Evolutionary conservation across 2,797 vertebrate species (phyloP), one percentile per base, ranked within the genome.

Genomic region (Danio tinwini): DNA sequence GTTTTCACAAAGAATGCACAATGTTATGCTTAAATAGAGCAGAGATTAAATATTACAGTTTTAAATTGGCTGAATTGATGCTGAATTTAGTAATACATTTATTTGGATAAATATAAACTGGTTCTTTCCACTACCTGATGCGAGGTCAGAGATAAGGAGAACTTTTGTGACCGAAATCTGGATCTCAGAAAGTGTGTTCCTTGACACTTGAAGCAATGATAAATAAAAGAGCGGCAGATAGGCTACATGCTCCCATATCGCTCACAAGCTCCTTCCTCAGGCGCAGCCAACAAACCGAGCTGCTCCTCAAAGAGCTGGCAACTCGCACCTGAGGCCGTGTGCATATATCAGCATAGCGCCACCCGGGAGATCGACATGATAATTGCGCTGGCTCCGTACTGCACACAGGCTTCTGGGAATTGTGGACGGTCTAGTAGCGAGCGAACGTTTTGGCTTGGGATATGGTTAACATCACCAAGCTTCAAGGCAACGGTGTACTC

Each of bases 301-400:
- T 91, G 91, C 94, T 95, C 93, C 91, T 81, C 90, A 86, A 94
- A 94, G 94, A 93, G 90, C 76, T 86, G 88, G 91, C 92, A 95
- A 96, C 95, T 94, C 92, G 91, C 93, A 92, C 93, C 91, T 91
- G 90, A 91, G 93, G 95, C 92, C 92, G 91, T 90, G 91, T 89
- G 88, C 92, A 93, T 94, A 92, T 95, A 83, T 76, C 82, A 83
- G 79, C 68, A 69, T 68, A 55, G 59, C 52, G 61, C 83, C 94
- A 94, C 94, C 92, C 90, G 95, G 95, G 95, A 96, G 96, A 96
- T 96, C 96, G 96, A 97, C 96, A 97, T 97, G 96, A 96, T 98
- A 98, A 98, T 94, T 93, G 92, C 91, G 87, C 89, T 87, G 88
- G 89, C 95, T 97, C 94, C 94, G 96, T 96, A 94, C 96, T 97